Base-by-base conservation (phyloP, 2,113 vertebrate genomes). In the Paramormyrops kingsleyae region DNA sequence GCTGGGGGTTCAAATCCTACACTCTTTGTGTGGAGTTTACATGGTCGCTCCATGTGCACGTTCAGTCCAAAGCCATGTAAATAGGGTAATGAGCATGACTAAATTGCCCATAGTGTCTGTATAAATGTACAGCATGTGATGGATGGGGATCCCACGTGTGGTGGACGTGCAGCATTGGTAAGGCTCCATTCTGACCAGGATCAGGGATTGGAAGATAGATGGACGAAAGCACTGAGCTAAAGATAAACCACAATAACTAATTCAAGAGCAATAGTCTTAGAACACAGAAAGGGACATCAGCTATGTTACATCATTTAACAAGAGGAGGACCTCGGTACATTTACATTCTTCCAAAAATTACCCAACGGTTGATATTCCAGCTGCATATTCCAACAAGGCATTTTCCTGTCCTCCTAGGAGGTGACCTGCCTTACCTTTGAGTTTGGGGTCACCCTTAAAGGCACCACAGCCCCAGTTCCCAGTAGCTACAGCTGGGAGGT, bases 381-480 rank as follows among this genome's bases (percentile, higher is more conserved):
- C 39, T 21, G 39, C 19, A 19, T 7, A 44, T 39, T 17, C 83
- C 77, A 83, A 44, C 39, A 39, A 39, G 35, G 19, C 8, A 83
- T 24, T 47, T 44, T 84, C 7, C 21, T 24, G 31, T 53, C 50
- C 8, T 31, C 3, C 47, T 19, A 52, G 46, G 21, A 19, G n/a
- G 47, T 27, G 35, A 31, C n/a, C 42, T 46, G 47, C 50, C 86
- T 39, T 89, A 96, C 96, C 95, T 96, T 96, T 96, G 87, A 96
- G 95, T 42, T 93, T 92, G 3, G 92, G 83, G 90, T 96, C 96
- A 44, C 95, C 96, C 0, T 94, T 93, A 70, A 94, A 95, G 4
- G 93, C 95, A 5, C 95, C 96, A 12, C 96, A 96, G 80, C 95
- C 96, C 96, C 96, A 96, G 90, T 95, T 96, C 0, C 96, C 96